Evolutionary conservation across 2,888 invertebrate species (phyloP), one percentile per base, ranked within the genome.

Genomic region (Eristalis tenax): DNA sequence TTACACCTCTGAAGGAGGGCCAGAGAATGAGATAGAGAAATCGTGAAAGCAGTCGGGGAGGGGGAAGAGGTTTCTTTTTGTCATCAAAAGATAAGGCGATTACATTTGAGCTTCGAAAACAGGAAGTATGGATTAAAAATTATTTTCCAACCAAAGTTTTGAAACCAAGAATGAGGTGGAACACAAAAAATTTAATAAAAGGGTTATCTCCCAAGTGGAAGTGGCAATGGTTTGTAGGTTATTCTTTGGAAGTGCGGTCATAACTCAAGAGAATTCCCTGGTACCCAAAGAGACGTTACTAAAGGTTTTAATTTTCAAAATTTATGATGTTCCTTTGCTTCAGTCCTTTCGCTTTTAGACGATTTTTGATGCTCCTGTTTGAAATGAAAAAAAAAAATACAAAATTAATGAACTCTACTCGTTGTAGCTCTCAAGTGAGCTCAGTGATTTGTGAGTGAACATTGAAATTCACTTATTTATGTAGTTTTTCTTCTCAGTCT

Each of bases 11-110:
- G 64, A 69, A 77, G 40, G 61, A 56, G 65, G 59, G 28, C 63
- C 1, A 3, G 23, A 10, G 13, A 38, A 13, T 1, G 38, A 2
- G 26, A 15, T 1, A 57, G 22, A 22, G 11, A 10, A n/a, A n/a
- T n/a, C n/a, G n/a, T n/a, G 57, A 10, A 4, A 5, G 6, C 0
- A 8, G 1, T 2, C 3, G 1, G 23, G 10, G 18, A 11, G 56
- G 1, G 4, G 23, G 26, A 28, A 23, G 26, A 6, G 26, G 23
- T 75, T 65, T 38, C 64, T 75, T 70, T 69, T 76, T 63, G 40
- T 35, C 43, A 43, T 70, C 56, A 38, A 64, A 75, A 22, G 59
- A 75, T 83, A 83, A 83, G 74, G 70, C 74, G 79, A 79, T 83
- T 82, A 77, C 76, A 28, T 73, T 71, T 18, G 18, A 69, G 69